Conservation (phyloP, 2,888 invertebrate species). For the Polydrusus tereticollis region DNA sequence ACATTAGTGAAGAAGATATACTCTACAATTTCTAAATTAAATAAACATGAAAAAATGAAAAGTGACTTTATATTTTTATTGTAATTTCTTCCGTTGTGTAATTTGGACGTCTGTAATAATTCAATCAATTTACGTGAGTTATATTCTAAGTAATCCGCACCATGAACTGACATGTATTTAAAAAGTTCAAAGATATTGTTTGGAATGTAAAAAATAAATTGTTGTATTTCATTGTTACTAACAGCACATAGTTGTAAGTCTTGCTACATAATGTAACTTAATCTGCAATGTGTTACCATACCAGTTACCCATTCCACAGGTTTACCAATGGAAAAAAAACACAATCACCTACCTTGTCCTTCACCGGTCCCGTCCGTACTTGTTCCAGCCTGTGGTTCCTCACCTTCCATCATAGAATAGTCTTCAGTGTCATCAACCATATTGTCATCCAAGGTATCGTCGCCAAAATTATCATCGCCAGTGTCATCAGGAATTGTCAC, state of each 20-base stretch:
- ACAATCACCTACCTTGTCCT: slow-evolving; percentile 65
- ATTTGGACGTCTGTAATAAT: no score
- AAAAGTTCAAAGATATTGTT: no score
- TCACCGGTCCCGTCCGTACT: slow-evolving; percentile 63
- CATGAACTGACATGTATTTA: no score
- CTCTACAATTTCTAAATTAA: background rate
- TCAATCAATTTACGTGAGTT: no score
- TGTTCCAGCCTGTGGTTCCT: slow-evolving; percentile 65
- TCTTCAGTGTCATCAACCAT: slow-evolving; percentile 63
- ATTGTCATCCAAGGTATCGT: slow-evolving; percentile 60
- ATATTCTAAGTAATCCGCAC: no score
- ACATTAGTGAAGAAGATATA: no score
- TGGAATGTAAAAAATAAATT: no score
- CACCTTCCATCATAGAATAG: slow-evolving; percentile 63
- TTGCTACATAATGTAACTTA: background rate
- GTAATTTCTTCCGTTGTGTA: no score
- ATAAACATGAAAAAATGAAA: background rate
- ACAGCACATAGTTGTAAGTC: no score
- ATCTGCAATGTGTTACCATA: slow-evolving; percentile 25
- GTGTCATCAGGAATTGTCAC: slow-evolving; percentile 57
- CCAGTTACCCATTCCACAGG: slow-evolving; percentile 38
- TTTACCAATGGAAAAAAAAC: slow-evolving; percentile 25
- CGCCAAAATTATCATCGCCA: slow-evolving; percentile 60
- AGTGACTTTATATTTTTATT: no score
- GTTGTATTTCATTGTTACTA: no score